phyloP scores from a whole-genome alignment of 2,888 invertebrate genomes.

The Hofmannophila pseudospretella region DNA sequence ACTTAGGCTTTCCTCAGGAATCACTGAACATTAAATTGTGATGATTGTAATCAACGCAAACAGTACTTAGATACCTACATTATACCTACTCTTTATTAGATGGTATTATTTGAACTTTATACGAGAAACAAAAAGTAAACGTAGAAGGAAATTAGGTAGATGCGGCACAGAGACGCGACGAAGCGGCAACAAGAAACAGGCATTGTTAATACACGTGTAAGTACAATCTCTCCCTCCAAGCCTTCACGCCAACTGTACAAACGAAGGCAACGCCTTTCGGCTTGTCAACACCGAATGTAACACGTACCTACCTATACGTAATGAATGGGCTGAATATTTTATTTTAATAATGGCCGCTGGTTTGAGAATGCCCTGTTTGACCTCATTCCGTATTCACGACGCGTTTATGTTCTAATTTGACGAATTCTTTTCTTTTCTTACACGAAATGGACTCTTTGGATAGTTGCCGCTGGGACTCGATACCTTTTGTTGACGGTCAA shows the following conservation, averaged over 20 bases:
- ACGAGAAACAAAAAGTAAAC: not conserved
- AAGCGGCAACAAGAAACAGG: constrained; percentile 32
- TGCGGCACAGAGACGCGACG: not conserved
- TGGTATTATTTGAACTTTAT: no score
- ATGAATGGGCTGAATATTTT: constrained; percentile 75
- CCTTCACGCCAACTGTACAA: constrained; percentile 59
- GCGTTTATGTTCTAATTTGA: constrained; percentile 74
- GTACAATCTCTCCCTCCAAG: constrained; percentile 19
- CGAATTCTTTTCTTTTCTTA: constrained; percentile 65
- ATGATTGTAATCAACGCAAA: no score
- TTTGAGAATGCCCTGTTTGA: constrained; percentile 71
- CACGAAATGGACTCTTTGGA: constrained; percentile 63
- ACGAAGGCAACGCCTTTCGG: constrained; percentile 64
- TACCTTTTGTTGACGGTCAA: constrained; percentile 21
- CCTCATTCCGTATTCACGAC: constrained; percentile 73
- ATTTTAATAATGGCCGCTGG: constrained; percentile 66
- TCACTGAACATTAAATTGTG: no score
- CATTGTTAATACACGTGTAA: constrained; percentile 40
- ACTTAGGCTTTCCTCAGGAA: no score
- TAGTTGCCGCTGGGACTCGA: constrained; percentile 42
- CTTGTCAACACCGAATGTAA: constrained; percentile 50
- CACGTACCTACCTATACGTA: constrained; percentile 48
- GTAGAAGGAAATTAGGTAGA: constrained; percentile 1
- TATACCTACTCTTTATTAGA: no score
- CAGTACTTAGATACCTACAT: no score